These are phyloP conservation scores for Siniperca scherzeri DNA, from an alignment of 2,797 vertebrate genomes.

Conservation along the genomic window DNA sequence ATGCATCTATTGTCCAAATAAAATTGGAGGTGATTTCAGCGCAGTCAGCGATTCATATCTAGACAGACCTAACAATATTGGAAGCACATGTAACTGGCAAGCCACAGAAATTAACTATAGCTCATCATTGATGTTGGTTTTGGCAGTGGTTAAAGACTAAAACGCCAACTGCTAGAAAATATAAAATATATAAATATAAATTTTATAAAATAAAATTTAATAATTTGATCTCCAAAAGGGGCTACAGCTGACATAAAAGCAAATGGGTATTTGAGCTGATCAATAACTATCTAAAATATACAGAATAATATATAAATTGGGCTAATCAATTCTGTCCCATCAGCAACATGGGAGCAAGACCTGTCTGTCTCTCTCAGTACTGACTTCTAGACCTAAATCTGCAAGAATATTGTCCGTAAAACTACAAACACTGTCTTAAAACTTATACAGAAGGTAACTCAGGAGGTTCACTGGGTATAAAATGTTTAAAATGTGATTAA, in stretches of 20 bases:
- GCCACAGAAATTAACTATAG: background rate
- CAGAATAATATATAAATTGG: background rate
- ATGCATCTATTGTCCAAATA: background rate
- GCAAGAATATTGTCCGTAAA: background rate
- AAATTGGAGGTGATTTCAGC: constrained; percentile 8
- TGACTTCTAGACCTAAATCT: background rate
- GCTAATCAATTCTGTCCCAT: background rate
- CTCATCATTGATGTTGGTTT: background rate
- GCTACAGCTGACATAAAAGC: background rate
- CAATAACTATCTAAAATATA: background rate
- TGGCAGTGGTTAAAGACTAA: background rate
- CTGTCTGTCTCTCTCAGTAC: background rate
- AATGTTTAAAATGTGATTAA: constrained; percentile 6
- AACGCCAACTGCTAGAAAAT: background rate
- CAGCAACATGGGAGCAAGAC: background rate
- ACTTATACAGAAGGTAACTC: background rate
- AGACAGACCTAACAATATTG: background rate
- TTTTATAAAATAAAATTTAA: too few relatives aligned
- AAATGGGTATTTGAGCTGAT: background rate
- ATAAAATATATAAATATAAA: too few relatives aligned
- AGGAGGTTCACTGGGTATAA: background rate
- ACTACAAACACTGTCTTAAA: background rate
- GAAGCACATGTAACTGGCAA: background rate
- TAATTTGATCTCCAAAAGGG: background rate
- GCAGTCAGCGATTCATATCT: background rate